Evolutionary conservation across 2,888 invertebrate species (phyloP), one percentile per base, ranked within the genome.

Genomic region (Lacanobia oleracea): DNA sequence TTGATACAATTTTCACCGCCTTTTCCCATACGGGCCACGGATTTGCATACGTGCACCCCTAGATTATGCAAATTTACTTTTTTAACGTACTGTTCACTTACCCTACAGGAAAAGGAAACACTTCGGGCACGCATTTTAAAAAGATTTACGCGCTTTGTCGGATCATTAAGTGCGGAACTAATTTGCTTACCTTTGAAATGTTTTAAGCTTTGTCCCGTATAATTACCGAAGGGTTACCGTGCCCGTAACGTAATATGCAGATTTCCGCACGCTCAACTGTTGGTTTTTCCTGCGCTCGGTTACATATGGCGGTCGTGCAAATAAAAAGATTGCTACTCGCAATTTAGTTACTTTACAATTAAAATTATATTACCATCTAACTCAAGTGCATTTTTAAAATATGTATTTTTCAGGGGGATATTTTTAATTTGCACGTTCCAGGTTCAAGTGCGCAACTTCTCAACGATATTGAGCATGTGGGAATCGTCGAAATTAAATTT

Each of bases 151-250:
- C 95, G 92, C 95, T 94, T 95, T 95, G 95, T 94, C 95, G 95
- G 95, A 94, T 95, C 95, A 96, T 95, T 96, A 96, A 95, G 93
- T 95, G 92, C 92, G 94, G 94, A 95, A 95, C 95, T 96, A 96
- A 96, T 96, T 96, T 95, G 95, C 95, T 95, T 95, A 95, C 95
- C 95, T 96, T 95, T 95, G 94, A 94, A 95, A 96, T 94, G 95
- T 95, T 95, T 93, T 93, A 93, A 92, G 92, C 94, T 93, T 92
- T 93, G 93, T 94, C 92, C 92, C 93, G 91, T 89, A 92, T 94
- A 94, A 95, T 96, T 94, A 93, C 92, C 89, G 91, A 86, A 82
- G 91, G 92, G 93, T 91, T 89, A 91, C 88, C 88, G 91, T 91
- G 86, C 91, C 92, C 84, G 93, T 93, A 91, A 92, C 93, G 93